A percentile compares a stretch with the other conserved stretches of the same genome.
Evolutionary conservation across 2,888 invertebrate genomes (phyloP).

Genomic region (Baccha elongata): DNA sequence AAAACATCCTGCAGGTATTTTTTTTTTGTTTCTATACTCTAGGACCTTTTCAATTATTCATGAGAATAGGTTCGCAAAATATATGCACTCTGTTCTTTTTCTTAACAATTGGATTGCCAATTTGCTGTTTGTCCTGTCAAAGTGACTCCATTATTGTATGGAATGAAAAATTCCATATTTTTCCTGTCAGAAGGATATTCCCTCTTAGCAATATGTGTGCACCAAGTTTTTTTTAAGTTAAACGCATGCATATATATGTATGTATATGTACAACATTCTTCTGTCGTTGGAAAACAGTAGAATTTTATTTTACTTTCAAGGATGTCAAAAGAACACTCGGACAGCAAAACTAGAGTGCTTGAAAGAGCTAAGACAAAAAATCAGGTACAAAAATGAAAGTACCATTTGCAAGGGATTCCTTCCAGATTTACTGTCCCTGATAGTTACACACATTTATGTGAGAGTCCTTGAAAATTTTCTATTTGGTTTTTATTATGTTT

Average conservation of each 20-base stretch:
- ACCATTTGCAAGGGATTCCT: conserved; percentile 33
- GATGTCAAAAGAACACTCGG: conserved; percentile 25
- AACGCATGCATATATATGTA: conserved; percentile 19
- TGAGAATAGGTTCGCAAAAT: conserved; percentile 34
- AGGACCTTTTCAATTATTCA: conserved; percentile 70
- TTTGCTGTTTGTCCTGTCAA: conserved; percentile 51
- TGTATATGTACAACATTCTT: too few species aligned
- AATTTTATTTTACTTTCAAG: conserved; percentile 1
- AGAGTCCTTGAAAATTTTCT: conserved; percentile 52
- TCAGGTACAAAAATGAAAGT: conserved; percentile 63
- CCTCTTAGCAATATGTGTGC: neutral
- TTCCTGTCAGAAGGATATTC: conserved; percentile 43
- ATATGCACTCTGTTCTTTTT: conserved; percentile 6
- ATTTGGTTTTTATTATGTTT: conserved; percentile 17
- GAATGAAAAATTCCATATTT: conserved; percentile 66
- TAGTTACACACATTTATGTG: neutral
- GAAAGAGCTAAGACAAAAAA: conserved; percentile 7
- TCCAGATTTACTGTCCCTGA: conserved; percentile 35
- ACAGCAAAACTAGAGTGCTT: conserved; percentile 1
- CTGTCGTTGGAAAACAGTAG: too few species aligned
- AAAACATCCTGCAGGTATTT: conserved; percentile 17
- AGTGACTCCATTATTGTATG: conserved; percentile 29
- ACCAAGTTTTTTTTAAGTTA: neutral
- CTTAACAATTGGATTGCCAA: conserved; percentile 55
- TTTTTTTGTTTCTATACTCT: neutral